phyloP scores from a whole-genome alignment of 2,797 vertebrate species.

The Hydrolagus colliei region DNA sequence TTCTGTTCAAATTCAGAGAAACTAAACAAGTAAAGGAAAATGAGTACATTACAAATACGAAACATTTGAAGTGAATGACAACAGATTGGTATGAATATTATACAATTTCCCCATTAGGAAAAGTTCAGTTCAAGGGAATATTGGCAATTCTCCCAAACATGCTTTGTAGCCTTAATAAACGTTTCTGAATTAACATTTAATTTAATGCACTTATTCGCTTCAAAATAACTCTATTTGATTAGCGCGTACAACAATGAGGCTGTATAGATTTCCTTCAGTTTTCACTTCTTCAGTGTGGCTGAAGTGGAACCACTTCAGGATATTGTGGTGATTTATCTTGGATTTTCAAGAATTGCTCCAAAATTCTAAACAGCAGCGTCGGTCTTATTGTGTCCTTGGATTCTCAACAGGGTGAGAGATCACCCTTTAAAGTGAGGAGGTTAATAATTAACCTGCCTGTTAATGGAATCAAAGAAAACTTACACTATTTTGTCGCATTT shows the following conservation, averaged over 20 bases:
- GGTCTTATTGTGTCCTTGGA: not conserved
- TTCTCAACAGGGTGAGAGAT: not conserved
- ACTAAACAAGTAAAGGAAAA: not conserved
- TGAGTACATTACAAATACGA: not conserved
- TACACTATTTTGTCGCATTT: not conserved
- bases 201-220: not conserved
- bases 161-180: not conserved
- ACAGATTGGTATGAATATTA: conserved; percentile 1
- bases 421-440: not conserved
- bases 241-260: not conserved
- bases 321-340: not conserved
- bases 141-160: not conserved
- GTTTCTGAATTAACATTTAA: not conserved
- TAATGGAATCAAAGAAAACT: not conserved
- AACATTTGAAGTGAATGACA: not conserved
- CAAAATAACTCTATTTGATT: not conserved
- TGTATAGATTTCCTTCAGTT: not conserved
- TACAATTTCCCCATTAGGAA: not conserved
- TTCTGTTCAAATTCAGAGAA: not conserved
- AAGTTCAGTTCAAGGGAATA: not conserved
- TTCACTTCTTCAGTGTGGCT: not conserved
- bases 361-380: no score
- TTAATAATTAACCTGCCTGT: not conserved
- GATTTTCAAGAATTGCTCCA: not conserved
- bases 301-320: not conserved